These are phyloP conservation scores for Sinocyclocheilus anophthalmus DNA, from an alignment of 2,113 vertebrate genomes.

Conservation along the genomic window DNA sequence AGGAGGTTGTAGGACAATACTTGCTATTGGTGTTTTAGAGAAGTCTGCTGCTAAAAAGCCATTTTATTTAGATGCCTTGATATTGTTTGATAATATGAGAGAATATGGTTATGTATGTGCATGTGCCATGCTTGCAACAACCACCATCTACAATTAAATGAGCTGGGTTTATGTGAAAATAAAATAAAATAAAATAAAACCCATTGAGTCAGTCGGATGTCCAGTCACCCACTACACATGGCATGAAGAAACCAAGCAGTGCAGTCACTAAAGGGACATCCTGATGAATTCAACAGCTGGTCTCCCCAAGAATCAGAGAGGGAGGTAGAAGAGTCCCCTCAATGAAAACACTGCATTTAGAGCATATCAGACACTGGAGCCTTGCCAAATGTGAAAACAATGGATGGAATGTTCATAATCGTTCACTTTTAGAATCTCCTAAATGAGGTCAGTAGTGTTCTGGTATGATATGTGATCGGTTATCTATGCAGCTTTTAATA, in stretches of 20 bases:
- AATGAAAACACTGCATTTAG: slow-evolving; percentile 58
- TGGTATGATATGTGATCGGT: neutral
- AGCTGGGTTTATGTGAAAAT: neutral
- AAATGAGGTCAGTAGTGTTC: neutral
- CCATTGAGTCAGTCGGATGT: too few species aligned
- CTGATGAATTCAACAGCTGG: slow-evolving; percentile 74
- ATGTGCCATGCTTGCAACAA: neutral
- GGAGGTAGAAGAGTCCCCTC: slow-evolving; percentile 16
- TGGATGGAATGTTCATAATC: slow-evolving; percentile 18
- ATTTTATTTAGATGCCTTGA: neutral
- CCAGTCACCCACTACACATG: neutral
- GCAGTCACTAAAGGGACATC: slow-evolving; percentile 64
- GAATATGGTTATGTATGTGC: neutral
- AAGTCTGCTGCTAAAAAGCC: neutral
- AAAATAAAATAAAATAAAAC: neutral
- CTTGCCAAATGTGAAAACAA: slow-evolving; percentile 63
- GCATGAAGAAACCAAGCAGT: neutral
- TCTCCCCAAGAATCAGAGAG: slow-evolving; percentile 54
- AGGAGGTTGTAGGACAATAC: neutral
- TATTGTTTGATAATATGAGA: neutral
- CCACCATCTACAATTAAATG: neutral
- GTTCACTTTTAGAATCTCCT: neutral
- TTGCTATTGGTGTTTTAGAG: neutral
- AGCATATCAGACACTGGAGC: slow-evolving; percentile 61
- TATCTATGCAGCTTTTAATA: neutral